Percentiles rank a stretch among this genome's conserved stretches.
These are phyloP conservation scores for Acropternis orthonyx DNA, from an alignment of 2,797 vertebrate genomes.

Conservation along the genomic window DNA sequence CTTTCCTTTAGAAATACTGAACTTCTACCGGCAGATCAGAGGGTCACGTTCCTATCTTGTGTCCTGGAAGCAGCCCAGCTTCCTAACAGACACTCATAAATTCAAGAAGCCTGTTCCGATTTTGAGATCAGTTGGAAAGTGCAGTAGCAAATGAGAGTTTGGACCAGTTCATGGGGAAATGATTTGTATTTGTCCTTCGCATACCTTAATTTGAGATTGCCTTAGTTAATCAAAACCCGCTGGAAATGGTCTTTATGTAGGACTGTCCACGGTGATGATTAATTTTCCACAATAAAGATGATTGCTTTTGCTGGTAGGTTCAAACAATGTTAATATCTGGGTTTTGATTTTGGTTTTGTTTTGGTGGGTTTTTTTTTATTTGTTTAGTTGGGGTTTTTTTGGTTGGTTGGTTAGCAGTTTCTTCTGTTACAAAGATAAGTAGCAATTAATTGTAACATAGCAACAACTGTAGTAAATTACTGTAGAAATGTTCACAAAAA, in stretches of 20 bases:
- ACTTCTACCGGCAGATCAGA: not conserved
- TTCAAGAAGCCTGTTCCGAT: not conserved
- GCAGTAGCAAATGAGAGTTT: slow-evolving; percentile 7
- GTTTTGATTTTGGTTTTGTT: not conserved
- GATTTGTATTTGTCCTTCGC: no score
- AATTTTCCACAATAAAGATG: not conserved
- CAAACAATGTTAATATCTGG: not conserved
- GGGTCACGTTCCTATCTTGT: not conserved
- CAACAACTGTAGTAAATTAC: not conserved
- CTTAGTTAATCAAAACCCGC: not conserved
- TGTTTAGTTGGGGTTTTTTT: not conserved
- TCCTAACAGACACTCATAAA: not conserved
- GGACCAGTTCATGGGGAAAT: not conserved
- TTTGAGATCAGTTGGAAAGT: not conserved
- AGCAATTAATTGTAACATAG: not conserved
- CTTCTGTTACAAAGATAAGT: not conserved
- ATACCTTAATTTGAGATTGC: not conserved
- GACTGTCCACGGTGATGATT: not conserved
- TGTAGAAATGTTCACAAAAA: not conserved
- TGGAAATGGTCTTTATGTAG: not conserved
- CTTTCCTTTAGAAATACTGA: not conserved
- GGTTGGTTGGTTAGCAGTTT: not conserved
- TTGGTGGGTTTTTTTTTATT: not conserved
- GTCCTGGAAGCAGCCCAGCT: slow-evolving; percentile 27
- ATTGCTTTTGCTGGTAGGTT: not conserved